Evolutionary conservation across 2,888 invertebrate genomes (phyloP).

Genomic region (Meghimatium bilineatum): DNA sequence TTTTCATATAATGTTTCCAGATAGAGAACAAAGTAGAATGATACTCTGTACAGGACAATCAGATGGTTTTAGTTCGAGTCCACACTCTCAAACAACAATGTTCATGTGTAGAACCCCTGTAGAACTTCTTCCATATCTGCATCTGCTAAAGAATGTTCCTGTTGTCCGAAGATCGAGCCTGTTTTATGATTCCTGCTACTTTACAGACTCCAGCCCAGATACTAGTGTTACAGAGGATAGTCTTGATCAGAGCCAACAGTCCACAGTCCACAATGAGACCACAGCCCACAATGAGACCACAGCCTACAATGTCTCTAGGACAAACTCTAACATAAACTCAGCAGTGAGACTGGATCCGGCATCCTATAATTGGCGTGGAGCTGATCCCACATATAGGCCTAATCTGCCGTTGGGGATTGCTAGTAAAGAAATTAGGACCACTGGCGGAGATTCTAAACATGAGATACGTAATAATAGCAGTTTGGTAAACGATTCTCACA

Average conservation of each 20-base stretch:
- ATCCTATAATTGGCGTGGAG: too few species aligned
- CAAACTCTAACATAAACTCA: too few species aligned
- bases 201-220: slow-evolving; percentile 34
- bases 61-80: not conserved
- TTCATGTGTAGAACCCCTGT: slow-evolving; percentile 34
- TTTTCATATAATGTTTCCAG: not conserved
- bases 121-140: not conserved
- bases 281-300: too few species aligned
- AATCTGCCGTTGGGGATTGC: too few species aligned
- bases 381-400: too few species aligned
- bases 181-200: slow-evolving; percentile 41
- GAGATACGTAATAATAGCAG: too few species aligned
- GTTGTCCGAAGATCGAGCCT: slow-evolving; percentile 31
- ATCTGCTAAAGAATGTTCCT: slow-evolving; percentile 20
- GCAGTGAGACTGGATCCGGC: too few species aligned
- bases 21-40: too few species aligned
- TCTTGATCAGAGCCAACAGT: too few species aligned
- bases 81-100: slow-evolving; percentile 11
- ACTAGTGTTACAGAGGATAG: not conserved
- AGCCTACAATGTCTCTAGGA: too few species aligned
- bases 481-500: too few species aligned
- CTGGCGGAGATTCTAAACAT: not conserved
- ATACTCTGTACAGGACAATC: not conserved
- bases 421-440: not conserved
- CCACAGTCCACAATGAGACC: too few species aligned